These are phyloP conservation scores for Pandion haliaetus DNA, from an alignment of 2,113 vertebrate species.

Conservation along the genomic window DNA sequence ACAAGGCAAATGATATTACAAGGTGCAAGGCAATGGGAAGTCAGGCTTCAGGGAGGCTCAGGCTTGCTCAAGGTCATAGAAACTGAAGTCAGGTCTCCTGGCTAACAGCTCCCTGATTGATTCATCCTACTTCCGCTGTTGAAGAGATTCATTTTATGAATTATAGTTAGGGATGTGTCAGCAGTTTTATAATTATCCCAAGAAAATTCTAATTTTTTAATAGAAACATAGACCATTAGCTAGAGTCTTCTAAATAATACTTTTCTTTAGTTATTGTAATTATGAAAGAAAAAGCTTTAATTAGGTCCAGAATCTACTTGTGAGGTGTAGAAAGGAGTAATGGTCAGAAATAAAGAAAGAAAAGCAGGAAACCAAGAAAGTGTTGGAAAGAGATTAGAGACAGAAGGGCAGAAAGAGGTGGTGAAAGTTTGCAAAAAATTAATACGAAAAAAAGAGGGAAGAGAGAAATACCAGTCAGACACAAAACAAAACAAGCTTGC, in stretches of 20 bases:
- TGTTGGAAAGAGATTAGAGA: background rate
- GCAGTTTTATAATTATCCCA: background rate
- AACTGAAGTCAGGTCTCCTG: background rate
- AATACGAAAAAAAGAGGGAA: background rate
- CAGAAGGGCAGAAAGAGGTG: background rate
- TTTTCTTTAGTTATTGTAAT: background rate
- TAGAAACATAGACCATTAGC: background rate
- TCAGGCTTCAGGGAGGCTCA: background rate
- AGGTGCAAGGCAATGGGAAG: background rate
- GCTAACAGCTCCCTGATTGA: background rate
- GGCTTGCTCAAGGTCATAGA: background rate
- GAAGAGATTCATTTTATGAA: background rate
- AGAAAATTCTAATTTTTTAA: background rate
- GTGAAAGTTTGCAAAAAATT: background rate
- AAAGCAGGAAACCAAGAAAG: background rate
- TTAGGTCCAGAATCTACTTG: background rate
- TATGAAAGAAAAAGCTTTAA: background rate
- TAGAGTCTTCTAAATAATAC: background rate
- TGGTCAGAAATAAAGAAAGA: background rate
- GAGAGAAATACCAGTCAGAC: background rate
- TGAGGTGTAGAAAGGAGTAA: background rate
- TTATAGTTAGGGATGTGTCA: background rate
- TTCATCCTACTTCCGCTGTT: background rate
- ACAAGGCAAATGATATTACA: background rate
- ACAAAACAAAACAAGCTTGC: background rate